phyloP scores from a whole-genome alignment of 1,140 invertebrate genomes.

The Camponotus floridanus region DNA sequence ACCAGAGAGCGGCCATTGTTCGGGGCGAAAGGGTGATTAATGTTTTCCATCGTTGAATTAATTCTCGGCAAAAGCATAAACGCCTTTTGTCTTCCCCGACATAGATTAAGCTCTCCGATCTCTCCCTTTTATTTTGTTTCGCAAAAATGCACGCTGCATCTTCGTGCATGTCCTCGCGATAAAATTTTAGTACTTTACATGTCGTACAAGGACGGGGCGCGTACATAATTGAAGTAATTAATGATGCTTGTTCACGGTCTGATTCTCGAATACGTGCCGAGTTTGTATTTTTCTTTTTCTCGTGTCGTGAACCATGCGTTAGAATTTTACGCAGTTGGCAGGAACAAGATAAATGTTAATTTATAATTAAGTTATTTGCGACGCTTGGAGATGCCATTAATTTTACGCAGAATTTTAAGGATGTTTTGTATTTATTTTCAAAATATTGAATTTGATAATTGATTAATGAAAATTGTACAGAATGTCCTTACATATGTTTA shows the following conservation, averaged over 20 bases:
- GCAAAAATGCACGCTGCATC: conserved; percentile 26
- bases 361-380: neutral
- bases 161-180: neutral
- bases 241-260: neutral
- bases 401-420: neutral
- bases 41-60: conserved; percentile 46
- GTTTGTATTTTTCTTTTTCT: neutral
- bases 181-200: conserved; percentile 20
- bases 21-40: conserved; percentile 46
- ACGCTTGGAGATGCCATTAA: neutral
- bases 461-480: too few species aligned
- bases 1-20: conserved; percentile 28
- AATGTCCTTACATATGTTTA: too few species aligned
- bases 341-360: conserved; percentile 9
- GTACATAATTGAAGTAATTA: conserved; percentile 16
- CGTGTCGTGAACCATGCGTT: neutral
- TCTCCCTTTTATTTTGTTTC: neutral
- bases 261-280: neutral
- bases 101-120: conserved; percentile 41
- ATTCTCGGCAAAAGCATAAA: conserved; percentile 44
- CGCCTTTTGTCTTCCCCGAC: conserved; percentile 38
- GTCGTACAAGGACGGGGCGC: conserved; percentile 6
- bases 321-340: neutral
- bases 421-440: too few species aligned
- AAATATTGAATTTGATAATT: too few species aligned